phyloP scores from a whole-genome alignment of 2,888 invertebrate species.

The Nasonia oneida region DNA sequence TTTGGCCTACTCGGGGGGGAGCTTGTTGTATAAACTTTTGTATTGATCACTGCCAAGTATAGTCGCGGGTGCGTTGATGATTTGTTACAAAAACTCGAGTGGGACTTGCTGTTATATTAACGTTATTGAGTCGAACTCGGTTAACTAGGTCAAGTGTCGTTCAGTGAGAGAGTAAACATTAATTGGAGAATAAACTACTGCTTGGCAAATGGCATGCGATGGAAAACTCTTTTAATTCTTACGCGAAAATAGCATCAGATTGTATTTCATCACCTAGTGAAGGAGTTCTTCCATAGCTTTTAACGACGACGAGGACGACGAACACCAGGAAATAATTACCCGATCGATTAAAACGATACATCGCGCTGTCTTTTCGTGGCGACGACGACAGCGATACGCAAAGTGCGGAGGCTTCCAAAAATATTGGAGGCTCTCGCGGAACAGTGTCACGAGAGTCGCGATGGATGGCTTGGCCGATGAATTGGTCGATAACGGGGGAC shows the following conservation, averaged over 20 bases:
- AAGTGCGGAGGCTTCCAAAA: constrained; percentile 20
- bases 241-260: neutral
- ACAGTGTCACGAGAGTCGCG: neutral
- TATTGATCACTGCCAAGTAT: too few relatives aligned
- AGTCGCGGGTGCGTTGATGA: too few relatives aligned
- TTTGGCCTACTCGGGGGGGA: too few relatives aligned
- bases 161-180: neutral
- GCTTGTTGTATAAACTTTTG: too few relatives aligned
- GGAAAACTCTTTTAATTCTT: too few relatives aligned
- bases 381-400: neutral
- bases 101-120: too few relatives aligned
- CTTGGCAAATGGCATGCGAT: too few relatives aligned
- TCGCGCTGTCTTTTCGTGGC: neutral
- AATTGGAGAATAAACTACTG: too few relatives aligned
- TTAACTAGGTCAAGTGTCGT: too few relatives aligned
- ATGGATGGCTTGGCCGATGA: neutral
- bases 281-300: neutral
- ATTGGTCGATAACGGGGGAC: neutral
- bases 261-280: neutral
- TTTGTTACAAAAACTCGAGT: too few relatives aligned
- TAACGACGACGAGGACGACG: constrained; percentile 7
- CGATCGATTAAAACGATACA: constrained; percentile 55
- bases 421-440: constrained; percentile 35
- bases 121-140: too few relatives aligned
- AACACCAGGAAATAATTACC: constrained; percentile 53